Evolutionary conservation across 2,888 invertebrate species (phyloP).

Genomic region (Pristionchus fissidentatus): DNA sequence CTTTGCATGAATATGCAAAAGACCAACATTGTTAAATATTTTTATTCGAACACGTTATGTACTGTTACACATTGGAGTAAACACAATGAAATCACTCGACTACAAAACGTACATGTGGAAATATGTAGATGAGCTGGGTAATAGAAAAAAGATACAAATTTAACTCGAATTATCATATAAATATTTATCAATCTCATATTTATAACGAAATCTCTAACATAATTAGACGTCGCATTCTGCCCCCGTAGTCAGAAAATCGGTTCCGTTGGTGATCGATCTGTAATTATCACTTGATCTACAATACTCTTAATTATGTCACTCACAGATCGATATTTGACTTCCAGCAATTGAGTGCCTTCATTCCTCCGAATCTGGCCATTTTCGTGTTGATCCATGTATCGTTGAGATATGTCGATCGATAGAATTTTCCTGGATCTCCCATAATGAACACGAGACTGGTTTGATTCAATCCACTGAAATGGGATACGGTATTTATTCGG

Average conservation of each 20-base stretch:
- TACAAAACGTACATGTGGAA: not conserved
- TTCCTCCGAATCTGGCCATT: slow-evolving; percentile 57
- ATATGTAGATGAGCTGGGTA: not conserved
- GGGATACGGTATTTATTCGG: not conserved
- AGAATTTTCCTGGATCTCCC: slow-evolving; percentile 63
- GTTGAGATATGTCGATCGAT: slow-evolving; percentile 60
- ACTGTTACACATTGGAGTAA: not conserved
- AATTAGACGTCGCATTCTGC: not conserved
- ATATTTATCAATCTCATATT: not conserved
- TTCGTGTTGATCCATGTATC: slow-evolving; percentile 58
- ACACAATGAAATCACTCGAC: not conserved
- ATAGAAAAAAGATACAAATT: not conserved
- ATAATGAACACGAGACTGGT: slow-evolving; percentile 58
- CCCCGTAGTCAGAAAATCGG: not conserved
- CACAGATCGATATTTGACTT: slow-evolving; percentile 40
- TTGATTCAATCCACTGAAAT: slow-evolving; percentile 40
- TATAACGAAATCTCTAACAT: not conserved
- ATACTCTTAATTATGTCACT: not conserved
- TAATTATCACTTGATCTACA: not conserved
- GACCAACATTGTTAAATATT: too few relatives aligned
- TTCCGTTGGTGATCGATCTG: not conserved
- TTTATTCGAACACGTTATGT: not conserved
- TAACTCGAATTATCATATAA: not conserved
- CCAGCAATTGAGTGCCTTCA: slow-evolving; percentile 60
- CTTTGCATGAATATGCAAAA: too few relatives aligned